Base-by-base conservation (phyloP, 2,888 invertebrate genomes). In the Phasia obesa region DNA sequence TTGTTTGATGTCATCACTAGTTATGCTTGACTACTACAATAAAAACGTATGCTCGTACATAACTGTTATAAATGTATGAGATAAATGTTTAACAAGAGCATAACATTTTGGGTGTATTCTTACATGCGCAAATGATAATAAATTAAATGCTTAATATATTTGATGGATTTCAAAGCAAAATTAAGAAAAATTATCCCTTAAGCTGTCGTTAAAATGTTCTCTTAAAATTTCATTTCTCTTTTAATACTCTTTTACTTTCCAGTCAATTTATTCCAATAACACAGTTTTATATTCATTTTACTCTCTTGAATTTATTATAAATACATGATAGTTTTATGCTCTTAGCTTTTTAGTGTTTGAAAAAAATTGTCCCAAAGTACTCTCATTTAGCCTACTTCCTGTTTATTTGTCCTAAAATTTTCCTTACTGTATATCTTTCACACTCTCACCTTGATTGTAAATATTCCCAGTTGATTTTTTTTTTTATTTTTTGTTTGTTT, bases 91-190 rank as follows among this genome's bases (percentile, higher is more conserved):
- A 4, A n/a, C 9, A 21, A 44, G 47, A 62, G 47, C 25, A 47
- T 35, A 47, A 77, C 25, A 55, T 77, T 79, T 83, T 79, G 83
- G 83, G 83, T 83, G 83, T 83, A 83, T 83, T 83, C 83, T 67
- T 27, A 13, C 83, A 71, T 83, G 83, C 83, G 83, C 79, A 53
- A 4, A 67, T 38, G n/a, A 31, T 9, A 42, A 9, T 23, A 57
- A 65, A 38, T 21, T 11, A 21, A 3, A 42, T 27, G 2, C 15
- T 31, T 27, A 53, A 38, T 25, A 4, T 53, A 13, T 51, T 60
- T 21, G 6, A 27, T 2, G n/a, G 5, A n/a, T 65, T 3, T 11
- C n/a, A 19, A 57, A 3, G 0, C 23, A 38, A 23, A n/a, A 17
- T 15, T 0, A 15, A 9, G 15, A 4, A 25, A 11, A 51, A 9